Percentiles rank a stretch among this genome's conserved stretches.
phyloP scores from a whole-genome alignment of 2,797 vertebrate genomes.

The Spondyliosoma cantharus region DNA sequence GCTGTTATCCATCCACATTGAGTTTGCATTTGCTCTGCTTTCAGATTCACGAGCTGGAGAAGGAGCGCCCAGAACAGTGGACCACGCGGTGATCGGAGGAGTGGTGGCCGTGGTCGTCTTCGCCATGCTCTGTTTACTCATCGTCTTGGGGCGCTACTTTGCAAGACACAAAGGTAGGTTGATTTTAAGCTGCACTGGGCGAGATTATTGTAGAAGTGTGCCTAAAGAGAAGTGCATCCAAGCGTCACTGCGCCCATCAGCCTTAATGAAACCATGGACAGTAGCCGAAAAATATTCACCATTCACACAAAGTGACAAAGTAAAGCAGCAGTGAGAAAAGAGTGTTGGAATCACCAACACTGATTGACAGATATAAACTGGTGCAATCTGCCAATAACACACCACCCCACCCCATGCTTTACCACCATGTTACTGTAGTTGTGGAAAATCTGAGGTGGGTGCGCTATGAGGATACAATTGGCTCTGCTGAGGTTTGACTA shows the following conservation, averaged over 20 bases:
- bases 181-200: neutral
- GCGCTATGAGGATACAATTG: neutral
- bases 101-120: conserved; percentile 99
- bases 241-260: neutral
- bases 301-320: neutral
- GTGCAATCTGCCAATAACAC: neutral
- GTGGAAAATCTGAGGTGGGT: neutral
- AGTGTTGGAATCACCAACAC: neutral
- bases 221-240: neutral
- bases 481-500: neutral
- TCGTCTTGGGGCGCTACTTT: conserved; percentile 97
- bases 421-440: neutral
- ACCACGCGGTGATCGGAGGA: conserved; percentile 97
- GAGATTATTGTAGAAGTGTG: neutral
- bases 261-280: neutral
- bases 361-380: neutral
- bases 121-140: conserved; percentile 98
- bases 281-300: neutral
- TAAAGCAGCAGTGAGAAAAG: neutral
- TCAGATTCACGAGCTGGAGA: conserved; percentile 97
- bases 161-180: conserved; percentile 98
- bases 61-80: conserved; percentile 91
- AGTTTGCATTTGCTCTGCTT: conserved; percentile 21
- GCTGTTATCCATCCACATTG: neutral
- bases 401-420: too few species aligned